These are phyloP conservation scores for Chesias legatella DNA, from an alignment of 2,888 invertebrate species.

Conservation along the genomic window DNA sequence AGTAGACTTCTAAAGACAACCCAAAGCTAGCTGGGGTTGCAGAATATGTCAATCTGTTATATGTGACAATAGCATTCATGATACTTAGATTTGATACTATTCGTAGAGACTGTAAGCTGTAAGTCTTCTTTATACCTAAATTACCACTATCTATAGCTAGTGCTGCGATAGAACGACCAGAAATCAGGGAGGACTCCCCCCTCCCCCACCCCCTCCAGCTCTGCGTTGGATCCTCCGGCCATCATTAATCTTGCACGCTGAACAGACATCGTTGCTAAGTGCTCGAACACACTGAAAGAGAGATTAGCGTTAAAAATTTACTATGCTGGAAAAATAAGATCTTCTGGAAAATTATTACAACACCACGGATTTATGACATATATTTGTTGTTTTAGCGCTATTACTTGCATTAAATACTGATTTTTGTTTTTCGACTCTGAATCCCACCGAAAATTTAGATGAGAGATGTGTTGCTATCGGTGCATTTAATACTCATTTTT, in stretches of 20 bases:
- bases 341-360: slow-evolving; percentile 9
- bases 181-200: slow-evolving; percentile 35
- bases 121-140: slow-evolving; percentile 13
- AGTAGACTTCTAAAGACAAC: too few species aligned
- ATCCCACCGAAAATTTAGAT: too few species aligned
- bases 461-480: too few species aligned
- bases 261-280: slow-evolving; percentile 53
- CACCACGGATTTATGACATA: too few species aligned
- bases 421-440: too few species aligned
- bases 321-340: slow-evolving; percentile 16
- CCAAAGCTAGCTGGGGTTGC: too few species aligned
- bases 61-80: too few species aligned
- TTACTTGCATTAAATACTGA: too few species aligned
- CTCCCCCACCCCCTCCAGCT: slow-evolving; percentile 29
- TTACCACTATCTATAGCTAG: slow-evolving; percentile 21
- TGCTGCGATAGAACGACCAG: slow-evolving; percentile 29
- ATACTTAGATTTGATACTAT: too few species aligned
- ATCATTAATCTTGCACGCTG: slow-evolving; percentile 73
- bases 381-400: too few species aligned
- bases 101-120: not conserved
- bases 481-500: too few species aligned
- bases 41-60: too few species aligned
- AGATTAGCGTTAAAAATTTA: slow-evolving; percentile 19
- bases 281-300: slow-evolving; percentile 28
- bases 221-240: slow-evolving; percentile 54